Conservation (phyloP, 53 echinoderm and acorn worm genomes). For the Paracentrotus lividus region DNA sequence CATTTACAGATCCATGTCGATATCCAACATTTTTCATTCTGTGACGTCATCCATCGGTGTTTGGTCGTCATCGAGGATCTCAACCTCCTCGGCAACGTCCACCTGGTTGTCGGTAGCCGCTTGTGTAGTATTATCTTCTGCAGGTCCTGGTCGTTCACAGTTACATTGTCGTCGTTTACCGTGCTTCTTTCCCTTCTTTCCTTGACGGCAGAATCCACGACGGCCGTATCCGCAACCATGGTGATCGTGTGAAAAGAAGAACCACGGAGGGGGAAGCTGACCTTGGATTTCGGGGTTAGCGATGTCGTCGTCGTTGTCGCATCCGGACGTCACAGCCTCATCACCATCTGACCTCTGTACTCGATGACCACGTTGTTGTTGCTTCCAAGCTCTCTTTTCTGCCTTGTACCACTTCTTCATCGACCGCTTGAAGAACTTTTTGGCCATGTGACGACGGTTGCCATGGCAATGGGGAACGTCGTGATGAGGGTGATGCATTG, state of each 20-base stretch:
- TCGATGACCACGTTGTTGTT: background rate
- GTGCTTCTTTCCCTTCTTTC: background rate
- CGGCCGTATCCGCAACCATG: background rate
- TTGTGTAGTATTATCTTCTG: background rate
- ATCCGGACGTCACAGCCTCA: background rate
- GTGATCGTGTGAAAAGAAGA: background rate
- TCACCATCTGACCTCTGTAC: background rate
- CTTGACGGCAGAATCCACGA: background rate
- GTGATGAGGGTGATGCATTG: slow-evolving; percentile 34
- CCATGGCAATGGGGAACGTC: background rate
- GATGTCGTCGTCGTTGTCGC: background rate
- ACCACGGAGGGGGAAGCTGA: slow-evolving; percentile 19
- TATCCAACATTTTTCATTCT: background rate
- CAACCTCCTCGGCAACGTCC: background rate
- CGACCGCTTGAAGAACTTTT: slow-evolving; percentile 32
- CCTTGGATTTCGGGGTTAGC: background rate
- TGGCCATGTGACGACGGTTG: background rate
- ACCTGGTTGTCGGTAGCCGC: background rate
- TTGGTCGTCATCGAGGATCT: background rate
- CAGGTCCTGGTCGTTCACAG: slow-evolving; percentile 4
- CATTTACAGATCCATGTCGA: background rate
- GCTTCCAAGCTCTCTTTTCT: slow-evolving; percentile 21
- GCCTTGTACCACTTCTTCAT: slow-evolving; percentile 35
- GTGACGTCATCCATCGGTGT: background rate
- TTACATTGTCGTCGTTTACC: background rate